phyloP scores from a whole-genome alignment of 2,797 vertebrate species.

The Melanotaenia pygmaea region DNA sequence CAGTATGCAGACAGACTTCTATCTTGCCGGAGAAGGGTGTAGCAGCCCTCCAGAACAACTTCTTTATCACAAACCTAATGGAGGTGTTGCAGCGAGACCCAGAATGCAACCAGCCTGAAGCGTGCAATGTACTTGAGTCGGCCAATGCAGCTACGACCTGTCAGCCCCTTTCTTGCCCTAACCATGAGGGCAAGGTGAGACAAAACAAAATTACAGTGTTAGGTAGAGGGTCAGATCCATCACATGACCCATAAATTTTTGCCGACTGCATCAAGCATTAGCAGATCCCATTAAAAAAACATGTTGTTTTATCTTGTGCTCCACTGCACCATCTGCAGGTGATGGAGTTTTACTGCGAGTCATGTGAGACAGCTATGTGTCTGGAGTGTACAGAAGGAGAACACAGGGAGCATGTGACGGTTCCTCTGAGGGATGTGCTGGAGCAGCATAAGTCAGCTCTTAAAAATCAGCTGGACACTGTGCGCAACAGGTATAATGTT shows the following conservation, averaged over 20 bases:
- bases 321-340: constrained; percentile 83
- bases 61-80: constrained; percentile 98
- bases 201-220: neutral
- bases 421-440: constrained; percentile 91
- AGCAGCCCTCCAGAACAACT: constrained; percentile 94
- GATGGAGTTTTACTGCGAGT: constrained; percentile 98
- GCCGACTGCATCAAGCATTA: neutral
- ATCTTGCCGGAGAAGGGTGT: constrained; percentile 95
- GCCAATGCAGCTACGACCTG: constrained; percentile 86
- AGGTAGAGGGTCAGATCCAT: neutral
- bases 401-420: constrained; percentile 92
- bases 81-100: constrained; percentile 92
- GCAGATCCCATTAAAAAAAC: neutral
- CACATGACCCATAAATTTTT: neutral
- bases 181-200: constrained; percentile 94
- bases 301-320: constrained; percentile 12
- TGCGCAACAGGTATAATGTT: constrained; percentile 85
- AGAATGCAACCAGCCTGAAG: constrained; percentile 83
- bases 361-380: constrained; percentile 97
- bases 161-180: constrained; percentile 93
- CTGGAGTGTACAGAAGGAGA: constrained; percentile 92
- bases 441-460: constrained; percentile 94
- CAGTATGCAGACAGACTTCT: constrained; percentile 95
- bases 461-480: constrained; percentile 91
- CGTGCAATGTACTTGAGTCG: constrained; percentile 84